Evolutionary conservation across 1,140 invertebrate genomes (phyloP), one percentile per base, ranked within the genome.

Genomic region (Chironomus striatipennis): DNA sequence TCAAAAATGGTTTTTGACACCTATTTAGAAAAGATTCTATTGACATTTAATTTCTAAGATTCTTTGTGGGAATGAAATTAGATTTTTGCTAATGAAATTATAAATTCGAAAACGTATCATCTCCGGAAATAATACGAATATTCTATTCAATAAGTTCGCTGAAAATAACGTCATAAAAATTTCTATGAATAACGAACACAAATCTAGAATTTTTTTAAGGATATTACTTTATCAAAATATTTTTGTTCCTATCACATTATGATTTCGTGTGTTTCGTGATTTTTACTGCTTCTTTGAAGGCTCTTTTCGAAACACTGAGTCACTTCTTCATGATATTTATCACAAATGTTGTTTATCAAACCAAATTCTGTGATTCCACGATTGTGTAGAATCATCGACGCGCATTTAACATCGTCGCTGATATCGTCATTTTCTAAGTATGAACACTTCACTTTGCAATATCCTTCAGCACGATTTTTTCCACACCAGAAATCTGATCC

Each of bases 341-440:
- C 20, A 70, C 65, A 70, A 3, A 20, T 21, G n/a, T 20, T 21
- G 17, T 20, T 18, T 70, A 6, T 70, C 7, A 70, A 21, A 9
- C 73, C 24, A 20, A 20, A 73, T 9, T 7, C 21, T 15, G 5
- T n/a, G 21, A 73, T 17, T n/a, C 21, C 10, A 5, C 12, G 12
- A 5, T 10, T 42, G 7, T n/a, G 20, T 21, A 73, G 7, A 42
- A 73, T 15, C 10, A 42, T 18, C 15, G 24, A 9, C 4, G 24
- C 21, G 34, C 73, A 73, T n/a, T 42, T 34, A n/a, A 73, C 72
- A 20, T 73, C 72, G n/a, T 73, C 72, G 10, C 24, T 43, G 15
- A 73, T 73, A 15, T 73, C 73, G 10, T 73, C 73, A 73, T 73
- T 21, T 43, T 18, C n/a, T 18, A 73, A 42, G 12, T 42, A n/a